Evolutionary conservation across 2,797 vertebrate species (phyloP).

Genomic region (Salarias fasciatus): DNA sequence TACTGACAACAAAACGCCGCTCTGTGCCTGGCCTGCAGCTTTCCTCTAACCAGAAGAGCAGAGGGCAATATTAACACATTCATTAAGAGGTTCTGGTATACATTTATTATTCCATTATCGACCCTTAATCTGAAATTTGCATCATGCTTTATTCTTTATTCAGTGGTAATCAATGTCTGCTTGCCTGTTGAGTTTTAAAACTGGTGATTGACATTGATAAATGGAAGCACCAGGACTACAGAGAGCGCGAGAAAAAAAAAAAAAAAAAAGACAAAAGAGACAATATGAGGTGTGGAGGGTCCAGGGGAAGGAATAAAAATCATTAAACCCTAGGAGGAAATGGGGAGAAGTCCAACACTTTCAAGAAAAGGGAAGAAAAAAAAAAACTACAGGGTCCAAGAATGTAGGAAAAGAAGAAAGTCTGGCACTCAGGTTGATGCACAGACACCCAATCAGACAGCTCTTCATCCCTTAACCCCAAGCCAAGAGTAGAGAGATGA

Average conservation of each 20-base stretch:
- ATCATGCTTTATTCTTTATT: slow-evolving; percentile 61
- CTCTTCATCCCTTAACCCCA: slow-evolving; percentile 65
- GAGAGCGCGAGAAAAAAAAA: slow-evolving; percentile 16
- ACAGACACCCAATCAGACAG: slow-evolving; percentile 65
- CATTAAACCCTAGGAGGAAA: slow-evolving; percentile 24
- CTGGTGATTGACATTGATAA: slow-evolving; percentile 74
- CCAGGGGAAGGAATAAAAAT: slow-evolving; percentile 2
- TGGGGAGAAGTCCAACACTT: slow-evolving; percentile 22
- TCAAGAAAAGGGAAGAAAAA: slow-evolving; percentile 20
- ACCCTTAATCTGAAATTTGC: slow-evolving; percentile 67
- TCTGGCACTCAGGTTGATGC: slow-evolving; percentile 49
- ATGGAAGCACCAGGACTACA: slow-evolving; percentile 51
- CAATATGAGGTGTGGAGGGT: background rate
- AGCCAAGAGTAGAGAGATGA: slow-evolving; percentile 59
- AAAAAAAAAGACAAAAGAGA: slow-evolving; percentile 18
- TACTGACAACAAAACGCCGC: slow-evolving; percentile 6
- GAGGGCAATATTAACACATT: slow-evolving; percentile 49
- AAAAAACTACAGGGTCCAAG: slow-evolving; percentile 27
- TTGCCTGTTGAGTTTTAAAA: slow-evolving; percentile 71
- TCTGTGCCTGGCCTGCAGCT: slow-evolving; percentile 6
- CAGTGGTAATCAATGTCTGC: slow-evolving; percentile 64
- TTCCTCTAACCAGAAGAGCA: slow-evolving; percentile 30
- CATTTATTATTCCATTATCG: slow-evolving; percentile 71
- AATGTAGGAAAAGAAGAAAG: slow-evolving; percentile 39
- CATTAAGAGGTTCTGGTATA: slow-evolving; percentile 58